These are phyloP conservation scores for Lysandra bellargus DNA, from an alignment of 2,888 invertebrate species.

Conservation along the genomic window DNA sequence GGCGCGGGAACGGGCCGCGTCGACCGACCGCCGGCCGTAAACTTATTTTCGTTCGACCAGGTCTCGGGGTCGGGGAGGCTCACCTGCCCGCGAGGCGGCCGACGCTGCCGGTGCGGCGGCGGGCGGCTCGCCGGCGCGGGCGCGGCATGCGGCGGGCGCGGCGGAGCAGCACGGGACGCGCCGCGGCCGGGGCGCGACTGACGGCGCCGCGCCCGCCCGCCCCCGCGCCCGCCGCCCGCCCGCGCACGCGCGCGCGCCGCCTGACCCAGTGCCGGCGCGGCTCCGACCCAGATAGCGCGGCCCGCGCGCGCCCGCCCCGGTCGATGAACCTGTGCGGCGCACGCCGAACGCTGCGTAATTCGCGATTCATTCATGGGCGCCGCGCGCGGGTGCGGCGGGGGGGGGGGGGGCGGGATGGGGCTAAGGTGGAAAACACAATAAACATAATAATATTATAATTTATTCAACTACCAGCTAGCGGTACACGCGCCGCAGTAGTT, in stretches of 20 bases:
- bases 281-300: conserved; percentile 38
- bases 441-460: conserved; percentile 14
- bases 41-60: background rate
- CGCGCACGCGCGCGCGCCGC: conserved; percentile 44
- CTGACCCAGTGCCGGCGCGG: conserved; percentile 38
- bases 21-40: conserved; percentile 33
- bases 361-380: conserved; percentile 32
- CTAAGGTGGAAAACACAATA: conserved; percentile 8
- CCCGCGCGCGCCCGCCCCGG: conserved; percentile 40
- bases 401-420: conserved; percentile 9
- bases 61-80: conserved; percentile 39
- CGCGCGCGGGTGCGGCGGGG: conserved; percentile 4
- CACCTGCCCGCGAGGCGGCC: conserved; percentile 51
- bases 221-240: conserved; percentile 42
- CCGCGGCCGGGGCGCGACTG: conserved; percentile 66
- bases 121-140: conserved; percentile 53
- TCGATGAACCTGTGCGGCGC: conserved; percentile 40
- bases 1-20: conserved; percentile 40
- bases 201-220: conserved; percentile 45
- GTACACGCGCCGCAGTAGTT: background rate
- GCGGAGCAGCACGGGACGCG: conserved; percentile 53
- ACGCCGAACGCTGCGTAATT: conserved; percentile 31
- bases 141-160: conserved; percentile 57
- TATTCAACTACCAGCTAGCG: background rate
- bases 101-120: conserved; percentile 57